A percentile compares a stretch with the other conserved stretches of the same genome.
These are phyloP conservation scores for Leptodactylus fuscus DNA, from an alignment of 2,113 vertebrate species.

Conservation along the genomic window DNA sequence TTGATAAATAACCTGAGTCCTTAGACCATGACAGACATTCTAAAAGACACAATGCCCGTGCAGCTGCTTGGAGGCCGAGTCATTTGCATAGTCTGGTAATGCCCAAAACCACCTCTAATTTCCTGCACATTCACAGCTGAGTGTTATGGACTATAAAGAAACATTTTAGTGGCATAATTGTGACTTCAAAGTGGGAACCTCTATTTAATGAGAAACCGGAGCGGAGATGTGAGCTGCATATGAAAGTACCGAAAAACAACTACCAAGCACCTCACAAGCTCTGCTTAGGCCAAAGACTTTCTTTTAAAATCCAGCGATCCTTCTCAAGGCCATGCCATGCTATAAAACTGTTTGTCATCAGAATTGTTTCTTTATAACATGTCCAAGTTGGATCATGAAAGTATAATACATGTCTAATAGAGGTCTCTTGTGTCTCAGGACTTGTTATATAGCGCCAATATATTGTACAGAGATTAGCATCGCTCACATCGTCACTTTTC, in stretches of 20 bases:
- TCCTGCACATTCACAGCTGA: conserved; percentile 59
- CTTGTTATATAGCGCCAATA: neutral
- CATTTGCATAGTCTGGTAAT: conserved; percentile 59
- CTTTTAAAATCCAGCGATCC: neutral
- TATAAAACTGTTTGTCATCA: neutral
- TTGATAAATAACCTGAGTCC: conserved; percentile 42
- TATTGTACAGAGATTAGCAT: too few species aligned
- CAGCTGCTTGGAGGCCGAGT: conserved; percentile 14
- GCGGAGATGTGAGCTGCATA: conserved; percentile 51
- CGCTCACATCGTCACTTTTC: too few species aligned
- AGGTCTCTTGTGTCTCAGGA: neutral
- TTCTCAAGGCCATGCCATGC: neutral
- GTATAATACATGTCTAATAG: neutral
- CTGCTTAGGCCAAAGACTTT: neutral
- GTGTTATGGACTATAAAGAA: conserved; percentile 59
- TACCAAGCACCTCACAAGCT: neutral
- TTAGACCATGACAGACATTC: conserved; percentile 29
- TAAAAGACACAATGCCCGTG: conserved; percentile 23
- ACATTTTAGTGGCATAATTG: conserved; percentile 58
- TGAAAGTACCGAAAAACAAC: conserved; percentile 23
- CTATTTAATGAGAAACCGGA: conserved; percentile 52
- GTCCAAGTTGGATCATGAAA: neutral
- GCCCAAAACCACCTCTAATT: conserved; percentile 57
- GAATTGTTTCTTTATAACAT: neutral
- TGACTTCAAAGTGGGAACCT: conserved; percentile 54